Conservation (phyloP, 2,888 invertebrate genomes). For the Chrysodeixis includens region DNA sequence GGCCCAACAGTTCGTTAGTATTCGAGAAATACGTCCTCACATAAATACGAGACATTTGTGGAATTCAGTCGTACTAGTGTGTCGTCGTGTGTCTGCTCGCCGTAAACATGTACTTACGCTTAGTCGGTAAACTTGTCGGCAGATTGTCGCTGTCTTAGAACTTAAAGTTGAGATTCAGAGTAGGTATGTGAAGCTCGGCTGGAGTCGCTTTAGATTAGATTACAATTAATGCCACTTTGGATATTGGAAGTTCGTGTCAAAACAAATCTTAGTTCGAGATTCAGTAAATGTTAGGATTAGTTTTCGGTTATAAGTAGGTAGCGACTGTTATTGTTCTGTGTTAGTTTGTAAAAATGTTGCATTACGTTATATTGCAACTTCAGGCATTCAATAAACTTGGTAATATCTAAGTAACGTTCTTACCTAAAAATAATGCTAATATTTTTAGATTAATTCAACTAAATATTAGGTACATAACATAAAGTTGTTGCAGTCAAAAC, state of each 20-base stretch:
- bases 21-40: conserved; percentile 55
- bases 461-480: not conserved
- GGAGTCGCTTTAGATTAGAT: conserved; percentile 36
- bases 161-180: conserved; percentile 42
- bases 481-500: not conserved
- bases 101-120: conserved; percentile 65
- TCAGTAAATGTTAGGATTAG: not conserved
- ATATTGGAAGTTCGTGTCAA: conserved; percentile 14
- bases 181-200: conserved; percentile 26
- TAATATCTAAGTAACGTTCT: not conserved
- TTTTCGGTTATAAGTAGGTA: not conserved
- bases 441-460: not conserved
- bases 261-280: not conserved
- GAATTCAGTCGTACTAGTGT: conserved; percentile 57
- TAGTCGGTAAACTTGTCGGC: conserved; percentile 53
- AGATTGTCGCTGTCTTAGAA: conserved; percentile 54
- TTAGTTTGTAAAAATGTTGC: no score
- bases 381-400: no score
- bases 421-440: not conserved
- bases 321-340: not conserved
- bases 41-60: conserved; percentile 57
- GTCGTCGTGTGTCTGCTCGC: conserved; percentile 64
- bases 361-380: no score
- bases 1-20: conserved; percentile 76
- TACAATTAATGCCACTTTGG: conserved; percentile 22